Base-by-base conservation (phyloP, 2,797 vertebrate species). In the Enteromius paludinosus region DNA sequence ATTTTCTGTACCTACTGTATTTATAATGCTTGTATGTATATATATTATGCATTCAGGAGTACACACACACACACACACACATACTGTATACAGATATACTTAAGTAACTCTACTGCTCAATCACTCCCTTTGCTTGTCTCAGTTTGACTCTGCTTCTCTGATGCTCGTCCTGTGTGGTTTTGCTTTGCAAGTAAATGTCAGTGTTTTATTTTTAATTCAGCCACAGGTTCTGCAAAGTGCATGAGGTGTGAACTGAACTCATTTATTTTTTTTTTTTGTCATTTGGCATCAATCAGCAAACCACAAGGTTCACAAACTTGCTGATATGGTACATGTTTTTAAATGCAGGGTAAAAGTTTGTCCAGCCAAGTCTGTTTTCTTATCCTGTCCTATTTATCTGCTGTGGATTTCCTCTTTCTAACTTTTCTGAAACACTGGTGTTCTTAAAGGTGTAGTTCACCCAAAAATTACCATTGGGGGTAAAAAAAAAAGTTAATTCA, bases 201-300 rank as follows among this genome's bases (percentile, higher is more conserved):
- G 3, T 62, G 68, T 49, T 81, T 49, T 72, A 20, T 33, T 47
- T 61, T 15, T 71, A n/a, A 4, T 54, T 81, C 20, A 61, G 59
- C 72, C 81, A 23, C 81, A 49, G n/a, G 49, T 61, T 77, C 28
- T 83, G 81, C 81, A 83, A 45, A 83, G 28, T 66, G 20, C 28
- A 30, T 5, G 28, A 47, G 64, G 64, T 77, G 9, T 61, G 64
- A 82, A 14, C 28, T 33, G 64, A 38, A 38, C 18, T 30, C 1
- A 30, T 30, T 30, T 33, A 0, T 1, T 41, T 74, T 12, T 61
- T 1, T 30, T 30, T 1, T 80, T n/a, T 52, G 70, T 82, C 70
- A 74, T 28, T 2, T 38, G 9, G 45, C 79, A 43, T 30, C 5
- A 41, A 6, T 3, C 5, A 4, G 11, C 33, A 61, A 75, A 54